phyloP scores from a whole-genome alignment of 2,113 vertebrate species.

The Nicator chloris region DNA sequence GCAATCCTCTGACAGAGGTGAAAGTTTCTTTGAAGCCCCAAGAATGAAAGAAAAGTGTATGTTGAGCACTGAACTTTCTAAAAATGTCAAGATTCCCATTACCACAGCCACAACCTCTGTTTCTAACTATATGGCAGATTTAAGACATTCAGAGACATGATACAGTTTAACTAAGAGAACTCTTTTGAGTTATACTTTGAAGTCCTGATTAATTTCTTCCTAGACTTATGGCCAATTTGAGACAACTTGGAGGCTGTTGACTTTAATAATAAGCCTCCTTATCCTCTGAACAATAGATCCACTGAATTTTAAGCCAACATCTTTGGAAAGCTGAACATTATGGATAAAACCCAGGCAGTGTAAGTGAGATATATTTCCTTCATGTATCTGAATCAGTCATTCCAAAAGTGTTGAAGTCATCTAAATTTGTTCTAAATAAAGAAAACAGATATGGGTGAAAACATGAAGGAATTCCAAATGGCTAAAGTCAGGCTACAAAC shows the following conservation, averaged over 20 bases:
- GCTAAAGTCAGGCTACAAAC: not conserved
- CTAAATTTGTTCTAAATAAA: not conserved
- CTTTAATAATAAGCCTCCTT: not conserved
- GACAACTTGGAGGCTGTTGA: not conserved
- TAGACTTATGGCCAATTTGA: not conserved
- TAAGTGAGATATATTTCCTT: not conserved
- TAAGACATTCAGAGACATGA: not conserved
- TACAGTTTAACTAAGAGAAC: not conserved
- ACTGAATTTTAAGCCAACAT: not conserved
- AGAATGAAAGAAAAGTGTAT: not conserved
- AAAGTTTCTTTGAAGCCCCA: slow-evolving; percentile 35
- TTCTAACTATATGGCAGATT: not conserved
- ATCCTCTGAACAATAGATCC: not conserved
- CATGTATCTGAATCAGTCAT: not conserved
- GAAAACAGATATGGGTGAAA: not conserved
- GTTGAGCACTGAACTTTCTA: not conserved
- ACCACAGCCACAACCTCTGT: not conserved
- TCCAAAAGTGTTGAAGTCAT: not conserved
- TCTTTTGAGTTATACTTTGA: not conserved
- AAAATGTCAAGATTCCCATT: not conserved
- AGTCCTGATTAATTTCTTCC: slow-evolving; percentile 44
- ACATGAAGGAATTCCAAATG: not conserved
- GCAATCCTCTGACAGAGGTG: slow-evolving; percentile 22
- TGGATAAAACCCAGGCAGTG: not conserved
- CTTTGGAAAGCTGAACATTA: not conserved